Conservation (phyloP, 2,797 vertebrate genomes). For the Coreius guichenoti region DNA sequence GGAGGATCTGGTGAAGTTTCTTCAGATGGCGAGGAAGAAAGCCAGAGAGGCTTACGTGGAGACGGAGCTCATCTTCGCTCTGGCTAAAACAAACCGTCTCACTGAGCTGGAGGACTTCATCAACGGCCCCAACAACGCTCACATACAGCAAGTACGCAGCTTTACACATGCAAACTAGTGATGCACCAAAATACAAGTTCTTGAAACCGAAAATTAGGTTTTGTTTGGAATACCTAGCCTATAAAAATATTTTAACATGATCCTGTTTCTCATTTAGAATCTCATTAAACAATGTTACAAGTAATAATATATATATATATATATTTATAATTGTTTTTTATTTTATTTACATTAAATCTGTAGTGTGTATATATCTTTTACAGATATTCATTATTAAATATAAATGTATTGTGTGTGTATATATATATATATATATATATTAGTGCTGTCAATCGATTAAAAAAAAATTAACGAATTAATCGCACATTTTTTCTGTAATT, state of each 20-base stretch:
- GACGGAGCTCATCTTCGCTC: conserved; percentile 91
- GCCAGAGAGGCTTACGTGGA: conserved; percentile 89
- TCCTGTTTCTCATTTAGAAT: background rate
- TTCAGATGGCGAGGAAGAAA: conserved; percentile 94
- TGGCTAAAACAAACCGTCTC: conserved; percentile 92
- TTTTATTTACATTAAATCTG: too few relatives aligned
- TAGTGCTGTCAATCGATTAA: too few relatives aligned
- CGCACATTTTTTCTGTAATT: too few relatives aligned
- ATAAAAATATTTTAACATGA: background rate
- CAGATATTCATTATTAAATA: too few relatives aligned
- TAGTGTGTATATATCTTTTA: too few relatives aligned
- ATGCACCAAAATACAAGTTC: background rate
- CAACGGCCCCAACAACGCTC: conserved; percentile 91
- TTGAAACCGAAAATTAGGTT: accelerated
- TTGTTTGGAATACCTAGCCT: background rate
- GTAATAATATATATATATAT: background rate
- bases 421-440: too few relatives aligned
- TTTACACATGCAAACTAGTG: background rate
- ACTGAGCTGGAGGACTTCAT: conserved; percentile 97
- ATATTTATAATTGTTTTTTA: too few relatives aligned
- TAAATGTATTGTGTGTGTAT: too few relatives aligned
- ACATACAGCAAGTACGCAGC: conserved; percentile 84
- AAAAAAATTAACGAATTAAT: too few relatives aligned
- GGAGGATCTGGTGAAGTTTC: conserved; percentile 93
- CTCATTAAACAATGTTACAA: background rate